Evolutionary conservation across 2,888 invertebrate genomes (phyloP).

Genomic region (Trichopoda pennipes): DNA sequence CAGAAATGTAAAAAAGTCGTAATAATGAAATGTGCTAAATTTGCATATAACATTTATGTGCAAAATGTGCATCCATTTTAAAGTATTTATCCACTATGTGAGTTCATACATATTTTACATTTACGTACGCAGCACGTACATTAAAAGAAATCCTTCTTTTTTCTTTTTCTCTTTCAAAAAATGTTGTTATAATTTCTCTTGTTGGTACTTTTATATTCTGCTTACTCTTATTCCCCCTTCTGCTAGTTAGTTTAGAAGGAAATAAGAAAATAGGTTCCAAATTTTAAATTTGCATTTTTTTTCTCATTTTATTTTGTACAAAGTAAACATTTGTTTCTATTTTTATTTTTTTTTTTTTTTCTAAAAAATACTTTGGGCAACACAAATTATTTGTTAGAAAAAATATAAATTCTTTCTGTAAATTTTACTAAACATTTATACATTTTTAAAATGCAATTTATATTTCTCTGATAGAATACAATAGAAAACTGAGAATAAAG

Average conservation of each 20-base stretch:
- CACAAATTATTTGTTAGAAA: neutral
- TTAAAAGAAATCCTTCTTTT: constrained; percentile 43
- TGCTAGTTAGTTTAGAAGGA: constrained; percentile 12
- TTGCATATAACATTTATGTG: constrained; percentile 67
- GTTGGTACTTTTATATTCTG: constrained; percentile 46
- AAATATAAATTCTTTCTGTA: neutral
- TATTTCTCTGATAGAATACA: constrained; percentile 4
- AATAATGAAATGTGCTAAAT: constrained; percentile 60
- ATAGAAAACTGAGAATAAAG: constrained; percentile 5
- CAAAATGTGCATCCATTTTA: constrained; percentile 67
- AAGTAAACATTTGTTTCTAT: neutral
- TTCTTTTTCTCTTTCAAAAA: constrained; percentile 27
- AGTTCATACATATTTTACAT: constrained; percentile 60
- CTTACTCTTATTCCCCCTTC: constrained; percentile 6
- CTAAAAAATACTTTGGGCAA: neutral
- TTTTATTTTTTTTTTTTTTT: neutral
- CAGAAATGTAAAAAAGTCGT: constrained; percentile 15
- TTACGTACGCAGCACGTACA: constrained; percentile 62
- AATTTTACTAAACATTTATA: constrained; percentile 11
- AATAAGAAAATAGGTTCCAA: constrained; percentile 12
- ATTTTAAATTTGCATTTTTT: constrained; percentile 6
- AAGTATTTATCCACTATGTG: constrained; percentile 64
- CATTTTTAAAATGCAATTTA: constrained; percentile 2
- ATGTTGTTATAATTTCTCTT: constrained; percentile 51
- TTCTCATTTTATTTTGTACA: neutral